Percentiles rank a stretch among this genome's conserved stretches.
Conservation (phyloP, 2,888 invertebrate genomes). For the Papilio gigon region DNA sequence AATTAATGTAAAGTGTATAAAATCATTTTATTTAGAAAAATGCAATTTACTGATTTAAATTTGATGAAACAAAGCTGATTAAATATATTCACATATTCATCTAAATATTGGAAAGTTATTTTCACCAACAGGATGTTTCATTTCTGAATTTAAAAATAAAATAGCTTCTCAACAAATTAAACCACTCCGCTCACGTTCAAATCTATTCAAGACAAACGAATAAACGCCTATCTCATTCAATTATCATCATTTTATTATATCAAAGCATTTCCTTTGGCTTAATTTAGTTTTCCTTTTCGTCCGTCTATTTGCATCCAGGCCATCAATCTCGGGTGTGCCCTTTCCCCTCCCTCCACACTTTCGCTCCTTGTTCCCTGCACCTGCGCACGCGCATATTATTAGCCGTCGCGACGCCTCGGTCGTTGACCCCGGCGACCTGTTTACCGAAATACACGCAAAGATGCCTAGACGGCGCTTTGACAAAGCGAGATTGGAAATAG, state of each 20-base stretch:
- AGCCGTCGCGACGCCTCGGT: constrained; percentile 76
- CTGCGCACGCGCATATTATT: constrained; percentile 73
- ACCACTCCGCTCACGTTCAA: constrained; percentile 6
- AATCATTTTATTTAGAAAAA: too few relatives aligned
- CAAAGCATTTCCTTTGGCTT: constrained; percentile 42
- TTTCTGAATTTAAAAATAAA: neutral
- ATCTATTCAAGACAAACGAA: constrained; percentile 6
- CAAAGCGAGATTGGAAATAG: constrained; percentile 38
- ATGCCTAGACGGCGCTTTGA: constrained; percentile 43
- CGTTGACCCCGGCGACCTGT: constrained; percentile 77
- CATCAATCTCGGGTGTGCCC: constrained; percentile 43
- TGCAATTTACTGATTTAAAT: too few relatives aligned
- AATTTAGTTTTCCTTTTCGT: constrained; percentile 44
- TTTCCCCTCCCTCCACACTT: constrained; percentile 43
- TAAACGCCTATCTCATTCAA: constrained; percentile 35
- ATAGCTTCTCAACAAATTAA: neutral
- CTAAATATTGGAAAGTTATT: neutral
- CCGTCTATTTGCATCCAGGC: constrained; percentile 47
- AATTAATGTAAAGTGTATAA: neutral
- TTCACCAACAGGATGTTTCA: neutral
- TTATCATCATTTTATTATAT: constrained; percentile 43
- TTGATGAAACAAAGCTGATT: too few relatives aligned
- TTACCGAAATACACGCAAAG: constrained; percentile 73
- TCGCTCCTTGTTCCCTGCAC: constrained; percentile 55
- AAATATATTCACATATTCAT: too few relatives aligned